Base-by-base conservation (phyloP, 2,113 vertebrate species). In the Microtus pennsylvanicus region DNA sequence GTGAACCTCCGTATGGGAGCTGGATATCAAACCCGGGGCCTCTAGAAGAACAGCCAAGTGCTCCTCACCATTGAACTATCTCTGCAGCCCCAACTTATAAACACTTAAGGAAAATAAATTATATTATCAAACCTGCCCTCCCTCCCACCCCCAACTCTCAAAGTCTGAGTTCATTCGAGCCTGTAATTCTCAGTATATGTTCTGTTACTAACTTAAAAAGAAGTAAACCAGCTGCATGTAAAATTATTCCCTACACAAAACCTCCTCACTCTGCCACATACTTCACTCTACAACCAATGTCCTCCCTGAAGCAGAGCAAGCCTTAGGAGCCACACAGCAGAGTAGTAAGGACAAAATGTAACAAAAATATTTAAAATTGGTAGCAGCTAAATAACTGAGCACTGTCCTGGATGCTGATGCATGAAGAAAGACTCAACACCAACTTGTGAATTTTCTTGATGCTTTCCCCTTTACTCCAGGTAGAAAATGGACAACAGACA, bases 191-290 rank as follows among this genome's bases (percentile, higher is more conserved):
- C 58, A 90, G 9, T 75, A 10, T 87, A 70, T 76, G 52, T 77
- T 38, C 35, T 93, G n/a, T 67, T 69, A 5, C n/a, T 67, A 74
- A 55, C 4, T 38, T 91, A n/a, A 63, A 78, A 80, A 76, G 10
- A 93, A 7, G 50, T n/a, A 63, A 94, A 75, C 9, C 35, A 93
- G 87, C 7, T 91, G 5, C 13, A 69, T n/a, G 78, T 74, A 90
- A 96, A 75, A 78, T 92, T 89, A 76, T 77, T 78, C 30, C 61
- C 96, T 72, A 87, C 24, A 87, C 10, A 86, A 86, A 69, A 86
- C 19, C 69, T 83, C 47, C 65, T 58, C 85, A 81, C 67, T 72
- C 77, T 91, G 65, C 26, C n/a, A 91, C 16, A 47, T 22, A 88
- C 1, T 82, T 19, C 7, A 93, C 45, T 38, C 24, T 93, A 33